Base-by-base conservation (phyloP, 2,888 invertebrate genomes). In the Mesodorylaimus sp. region DNA sequence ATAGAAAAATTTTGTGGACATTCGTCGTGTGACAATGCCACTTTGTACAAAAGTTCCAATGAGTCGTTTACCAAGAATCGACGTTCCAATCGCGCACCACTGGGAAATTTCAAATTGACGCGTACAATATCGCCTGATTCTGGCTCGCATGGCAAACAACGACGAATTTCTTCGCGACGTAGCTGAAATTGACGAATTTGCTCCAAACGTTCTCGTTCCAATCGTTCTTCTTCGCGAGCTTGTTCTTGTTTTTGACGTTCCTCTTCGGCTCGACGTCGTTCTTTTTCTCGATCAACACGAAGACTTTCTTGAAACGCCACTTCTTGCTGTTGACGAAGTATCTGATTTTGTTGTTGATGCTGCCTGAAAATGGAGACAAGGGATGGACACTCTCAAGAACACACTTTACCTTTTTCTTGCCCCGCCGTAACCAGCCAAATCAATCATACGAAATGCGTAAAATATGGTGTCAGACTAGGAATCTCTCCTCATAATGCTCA, bases 271-370 rank as follows among this genome's bases (percentile, higher is more conserved):
- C 78, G 75, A 45, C 73, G 73, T 1, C 83, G 75, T 67, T 91
- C 91, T 70, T 93, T 93, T 68, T 89, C 88, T 68, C 89, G 88
- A 69, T 95, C 93, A 0, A 86, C 87, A 38, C 79, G 75, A 38
- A 93, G 71, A 2, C 89, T 89, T 67, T 83, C 83, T 65, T 81
- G 76, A 66, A 89, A 95, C 1, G 91, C 93, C 66, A 82, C 82
- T 68, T 95, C 93, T 66, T 95, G 93, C 56, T 89, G 80, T 47
- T 80, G 80, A 29, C 93, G 76, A 46, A 93, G 71, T 0, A 83
- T 81, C 58, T 86, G 83, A 52, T 83, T 87, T 56, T 86, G 62
- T 21, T 25, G 42, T 10, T 29, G 38, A 28, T 36, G 2, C 24
- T 43, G 39, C 16, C 26, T 2, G 46, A 27, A 21, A n/a, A 39